Conservation (phyloP, 2,888 invertebrate genomes). For the Dolomedes plantarius region DNA sequence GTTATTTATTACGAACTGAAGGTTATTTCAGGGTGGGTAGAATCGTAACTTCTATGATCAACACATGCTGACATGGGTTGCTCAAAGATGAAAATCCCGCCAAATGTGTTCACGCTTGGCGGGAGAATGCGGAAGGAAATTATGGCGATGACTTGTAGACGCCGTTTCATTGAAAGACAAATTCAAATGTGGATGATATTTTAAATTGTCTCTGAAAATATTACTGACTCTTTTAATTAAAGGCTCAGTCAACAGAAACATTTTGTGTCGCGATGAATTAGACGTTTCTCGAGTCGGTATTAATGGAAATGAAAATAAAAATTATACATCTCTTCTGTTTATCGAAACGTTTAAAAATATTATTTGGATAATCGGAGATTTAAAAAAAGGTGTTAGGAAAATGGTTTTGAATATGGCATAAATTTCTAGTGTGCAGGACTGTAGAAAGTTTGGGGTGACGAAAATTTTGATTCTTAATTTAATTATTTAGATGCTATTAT, state of each 20-base stretch:
- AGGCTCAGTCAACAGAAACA: neutral
- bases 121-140: neutral
- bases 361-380: too few species aligned
- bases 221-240: neutral
- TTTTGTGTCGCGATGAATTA: too few species aligned
- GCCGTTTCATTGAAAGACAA: neutral
- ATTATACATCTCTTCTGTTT: too few species aligned
- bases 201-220: neutral
- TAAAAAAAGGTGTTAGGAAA: too few species aligned
- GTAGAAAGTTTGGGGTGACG: too few species aligned
- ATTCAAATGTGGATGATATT: neutral
- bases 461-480: too few species aligned
- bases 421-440: too few species aligned
- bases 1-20: neutral
- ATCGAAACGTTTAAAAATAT: too few species aligned
- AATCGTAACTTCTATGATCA: neutral
- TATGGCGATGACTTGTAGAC: neutral
- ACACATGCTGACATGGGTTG: slow-evolving; percentile 2
- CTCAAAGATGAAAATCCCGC: neutral
- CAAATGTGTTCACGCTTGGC: neutral
- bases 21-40: neutral
- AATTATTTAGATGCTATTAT: too few species aligned
- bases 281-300: too few species aligned
- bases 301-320: too few species aligned
- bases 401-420: too few species aligned